Evolutionary conservation across 2,113 vertebrate species (phyloP).

Genomic region (Eudyptes chrysolophus): DNA sequence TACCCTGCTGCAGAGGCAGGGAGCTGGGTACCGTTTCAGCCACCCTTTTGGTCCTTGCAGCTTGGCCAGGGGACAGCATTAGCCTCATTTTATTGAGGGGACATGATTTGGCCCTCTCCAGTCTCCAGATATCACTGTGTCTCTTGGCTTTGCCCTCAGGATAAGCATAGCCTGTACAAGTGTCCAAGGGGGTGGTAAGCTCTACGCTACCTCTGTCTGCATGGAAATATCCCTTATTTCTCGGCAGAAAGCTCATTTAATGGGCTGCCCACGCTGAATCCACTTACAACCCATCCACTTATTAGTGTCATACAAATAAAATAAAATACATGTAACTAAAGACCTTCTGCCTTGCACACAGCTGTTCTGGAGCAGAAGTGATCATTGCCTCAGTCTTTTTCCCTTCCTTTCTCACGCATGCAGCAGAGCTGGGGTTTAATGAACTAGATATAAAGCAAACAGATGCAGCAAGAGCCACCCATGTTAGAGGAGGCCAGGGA

Average conservation of each 20-base stretch:
- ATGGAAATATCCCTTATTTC: background rate
- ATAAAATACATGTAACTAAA: conserved; percentile 33
- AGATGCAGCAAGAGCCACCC: background rate
- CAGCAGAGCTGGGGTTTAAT: conserved; percentile 11
- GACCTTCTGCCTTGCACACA: conserved; percentile 30
- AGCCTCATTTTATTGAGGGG: background rate
- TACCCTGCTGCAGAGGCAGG: background rate
- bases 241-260: conserved; percentile 12
- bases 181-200: background rate
- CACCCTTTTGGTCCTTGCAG: background rate
- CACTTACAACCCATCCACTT: conserved; percentile 41
- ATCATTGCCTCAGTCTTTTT: background rate
- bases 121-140: background rate
- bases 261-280: background rate
- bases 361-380: background rate
- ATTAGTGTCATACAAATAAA: conserved; percentile 46
- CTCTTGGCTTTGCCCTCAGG: background rate
- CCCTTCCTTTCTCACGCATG: background rate
- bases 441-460: background rate
- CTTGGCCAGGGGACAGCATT: accelerated
- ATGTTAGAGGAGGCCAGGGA: background rate
- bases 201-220: background rate
- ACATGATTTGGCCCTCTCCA: background rate
- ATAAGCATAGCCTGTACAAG: background rate
- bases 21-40: background rate